Conservation (phyloP, 2,888 invertebrate genomes). For the Pantelozetes paolii region DNA sequence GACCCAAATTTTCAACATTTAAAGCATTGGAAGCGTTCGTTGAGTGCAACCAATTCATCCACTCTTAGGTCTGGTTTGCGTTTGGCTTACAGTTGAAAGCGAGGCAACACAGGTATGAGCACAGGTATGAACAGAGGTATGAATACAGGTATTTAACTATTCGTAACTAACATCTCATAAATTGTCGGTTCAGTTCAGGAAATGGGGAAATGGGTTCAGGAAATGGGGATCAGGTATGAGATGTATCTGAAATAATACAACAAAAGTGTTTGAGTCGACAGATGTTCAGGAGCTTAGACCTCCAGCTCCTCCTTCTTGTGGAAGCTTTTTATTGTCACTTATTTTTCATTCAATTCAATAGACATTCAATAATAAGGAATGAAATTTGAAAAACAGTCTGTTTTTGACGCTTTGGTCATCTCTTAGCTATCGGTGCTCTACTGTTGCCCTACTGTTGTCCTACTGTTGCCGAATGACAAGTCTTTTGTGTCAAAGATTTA, state of each 20-base stretch:
- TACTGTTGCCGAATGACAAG: not conserved
- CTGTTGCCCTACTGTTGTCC: not conserved
- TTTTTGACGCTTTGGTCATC: not conserved
- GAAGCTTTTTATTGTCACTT: conserved; percentile 26
- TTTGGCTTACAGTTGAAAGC: too few relatives aligned
- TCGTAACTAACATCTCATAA: conserved; percentile 15
- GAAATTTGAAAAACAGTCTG: not conserved
- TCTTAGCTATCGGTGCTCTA: not conserved
- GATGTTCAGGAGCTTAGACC: conserved; percentile 13
- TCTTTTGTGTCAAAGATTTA: conserved; percentile 10
- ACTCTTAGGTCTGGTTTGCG: not conserved
- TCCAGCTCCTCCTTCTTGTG: conserved; percentile 5
- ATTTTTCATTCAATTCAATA: conserved; percentile 13
- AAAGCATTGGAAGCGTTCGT: not conserved
- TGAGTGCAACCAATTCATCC: too few relatives aligned
- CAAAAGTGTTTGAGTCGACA: conserved; percentile 28
- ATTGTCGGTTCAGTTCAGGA: conserved; percentile 27
- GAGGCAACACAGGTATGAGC: not conserved
- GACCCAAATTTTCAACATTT: too few relatives aligned
- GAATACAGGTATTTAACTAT: conserved; percentile 21
- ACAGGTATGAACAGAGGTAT: not conserved
- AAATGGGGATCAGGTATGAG: conserved; percentile 32
- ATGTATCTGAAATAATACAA: not conserved
- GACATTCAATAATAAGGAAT: conserved; percentile 10
- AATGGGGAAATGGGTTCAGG: conserved; percentile 29